phyloP scores from a whole-genome alignment of 2,113 vertebrate genomes.

The Riparia riparia region DNA sequence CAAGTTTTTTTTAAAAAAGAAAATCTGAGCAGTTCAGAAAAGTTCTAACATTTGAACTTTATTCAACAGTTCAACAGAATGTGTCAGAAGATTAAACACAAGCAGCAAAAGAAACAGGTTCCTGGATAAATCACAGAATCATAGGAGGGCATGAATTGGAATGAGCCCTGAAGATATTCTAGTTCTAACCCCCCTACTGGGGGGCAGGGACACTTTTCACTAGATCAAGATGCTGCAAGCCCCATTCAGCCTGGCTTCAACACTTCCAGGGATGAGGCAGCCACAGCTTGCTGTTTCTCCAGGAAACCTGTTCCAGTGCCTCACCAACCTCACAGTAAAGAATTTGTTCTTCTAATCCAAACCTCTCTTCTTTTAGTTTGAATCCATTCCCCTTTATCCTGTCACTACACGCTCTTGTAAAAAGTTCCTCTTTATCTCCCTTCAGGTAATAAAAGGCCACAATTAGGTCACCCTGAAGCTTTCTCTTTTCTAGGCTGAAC shows the following conservation, averaged over 20 bases:
- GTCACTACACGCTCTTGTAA: rapidly evolving
- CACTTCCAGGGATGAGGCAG: not conserved
- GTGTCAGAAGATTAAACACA: not conserved
- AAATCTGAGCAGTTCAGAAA: not conserved
- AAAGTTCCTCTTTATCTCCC: not conserved
- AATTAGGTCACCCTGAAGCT: not conserved
- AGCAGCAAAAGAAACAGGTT: not conserved
- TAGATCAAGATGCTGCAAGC: not conserved
- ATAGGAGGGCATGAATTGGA: no score
- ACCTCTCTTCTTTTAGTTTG: not conserved
- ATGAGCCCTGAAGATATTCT: not conserved
- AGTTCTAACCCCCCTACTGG: rapidly evolving
- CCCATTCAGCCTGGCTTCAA: not conserved
- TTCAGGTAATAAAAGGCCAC: not conserved
- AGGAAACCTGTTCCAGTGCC: not conserved
- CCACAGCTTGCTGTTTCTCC: not conserved
- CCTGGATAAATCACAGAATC: not conserved
- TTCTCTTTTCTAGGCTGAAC: not conserved
- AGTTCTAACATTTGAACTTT: not conserved
- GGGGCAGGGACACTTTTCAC: not conserved
- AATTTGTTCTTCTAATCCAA: not conserved
- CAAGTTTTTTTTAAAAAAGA: not conserved
- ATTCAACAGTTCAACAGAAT: not conserved
- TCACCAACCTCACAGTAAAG: not conserved
- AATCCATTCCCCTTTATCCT: not conserved